Percentiles rank a stretch among this genome's conserved stretches.
These are phyloP conservation scores for Holacanthella duospinosa DNA, from an alignment of 2,888 invertebrate species.

Conservation along the genomic window DNA sequence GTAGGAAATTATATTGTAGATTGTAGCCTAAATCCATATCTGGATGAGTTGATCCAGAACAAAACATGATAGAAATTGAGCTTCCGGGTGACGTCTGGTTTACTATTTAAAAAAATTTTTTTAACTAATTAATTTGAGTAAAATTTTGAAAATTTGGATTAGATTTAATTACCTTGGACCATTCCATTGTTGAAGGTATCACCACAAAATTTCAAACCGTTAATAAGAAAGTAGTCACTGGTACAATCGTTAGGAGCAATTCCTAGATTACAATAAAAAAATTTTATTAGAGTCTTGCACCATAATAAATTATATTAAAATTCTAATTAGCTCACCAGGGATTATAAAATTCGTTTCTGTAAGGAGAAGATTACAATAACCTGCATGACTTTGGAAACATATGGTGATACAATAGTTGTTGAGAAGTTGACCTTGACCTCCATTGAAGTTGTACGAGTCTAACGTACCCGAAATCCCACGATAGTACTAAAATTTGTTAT, in stretches of 20 bases:
- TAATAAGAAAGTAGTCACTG: constrained; percentile 4
- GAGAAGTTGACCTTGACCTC: constrained; percentile 26
- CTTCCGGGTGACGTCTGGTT: constrained; percentile 1
- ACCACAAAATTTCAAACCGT: constrained; percentile 8
- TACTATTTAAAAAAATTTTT: not conserved
- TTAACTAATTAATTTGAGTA: not conserved
- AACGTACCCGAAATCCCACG: constrained; percentile 51
- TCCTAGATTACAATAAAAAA: not conserved
- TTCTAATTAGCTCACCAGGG: constrained; percentile 16
- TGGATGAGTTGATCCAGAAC: constrained; percentile 1
- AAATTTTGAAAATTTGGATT: no score
- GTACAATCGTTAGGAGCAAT: constrained; percentile 10
- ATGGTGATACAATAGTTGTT: constrained; percentile 23
- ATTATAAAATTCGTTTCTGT: constrained; percentile 30
- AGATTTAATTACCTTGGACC: constrained; percentile 10
- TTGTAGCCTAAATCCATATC: constrained; percentile 7
- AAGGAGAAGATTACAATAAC: constrained; percentile 30
- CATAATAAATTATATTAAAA: not conserved
- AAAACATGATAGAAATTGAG: not conserved
- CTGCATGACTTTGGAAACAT: constrained; percentile 23
- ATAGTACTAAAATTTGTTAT: constrained; percentile 59
- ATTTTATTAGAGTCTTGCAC: not conserved
- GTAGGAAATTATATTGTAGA: constrained; percentile 7
- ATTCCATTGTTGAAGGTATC: constrained; percentile 12
- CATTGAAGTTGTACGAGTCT: constrained; percentile 59